A percentile compares a stretch with the other conserved stretches of the same genome.
Conservation (phyloP, 2,797 vertebrate genomes). For the Leptatherina wallacei region DNA sequence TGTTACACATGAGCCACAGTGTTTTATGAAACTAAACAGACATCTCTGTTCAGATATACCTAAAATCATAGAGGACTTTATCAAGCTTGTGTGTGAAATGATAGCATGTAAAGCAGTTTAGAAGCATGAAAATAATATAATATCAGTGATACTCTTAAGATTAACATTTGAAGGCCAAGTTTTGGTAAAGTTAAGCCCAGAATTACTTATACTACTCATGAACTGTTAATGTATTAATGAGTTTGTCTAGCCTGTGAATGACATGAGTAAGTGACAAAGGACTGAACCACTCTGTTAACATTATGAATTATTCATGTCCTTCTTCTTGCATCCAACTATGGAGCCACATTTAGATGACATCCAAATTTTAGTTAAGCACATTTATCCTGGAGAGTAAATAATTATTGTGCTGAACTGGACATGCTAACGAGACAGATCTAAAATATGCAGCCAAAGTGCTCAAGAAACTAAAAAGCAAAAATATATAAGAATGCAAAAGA, state of each 20-base stretch:
- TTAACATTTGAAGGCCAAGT: neutral
- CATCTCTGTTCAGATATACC: neutral
- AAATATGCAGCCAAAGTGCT: neutral
- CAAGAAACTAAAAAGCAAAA: neutral
- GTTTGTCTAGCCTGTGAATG: neutral
- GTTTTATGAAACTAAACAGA: conserved; percentile 11
- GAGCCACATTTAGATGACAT: neutral
- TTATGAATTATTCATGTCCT: neutral
- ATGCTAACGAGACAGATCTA: neutral
- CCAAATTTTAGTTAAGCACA: neutral
- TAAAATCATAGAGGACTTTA: neutral
- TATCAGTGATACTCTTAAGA: neutral
- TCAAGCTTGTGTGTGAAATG: neutral
- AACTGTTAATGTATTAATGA: neutral
- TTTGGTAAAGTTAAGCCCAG: neutral
- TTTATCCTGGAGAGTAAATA: neutral
- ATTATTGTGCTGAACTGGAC: neutral
- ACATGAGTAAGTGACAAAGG: neutral
- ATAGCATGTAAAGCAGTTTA: neutral
- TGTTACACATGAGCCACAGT: conserved; percentile 7
- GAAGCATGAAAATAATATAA: neutral
- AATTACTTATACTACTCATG: neutral
- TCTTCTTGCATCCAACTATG: neutral
- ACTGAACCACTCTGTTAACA: neutral
- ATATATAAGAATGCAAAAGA: neutral